Conservation (phyloP, 92 coral and sea anemone species). For the Actinostola sp. region DNA sequence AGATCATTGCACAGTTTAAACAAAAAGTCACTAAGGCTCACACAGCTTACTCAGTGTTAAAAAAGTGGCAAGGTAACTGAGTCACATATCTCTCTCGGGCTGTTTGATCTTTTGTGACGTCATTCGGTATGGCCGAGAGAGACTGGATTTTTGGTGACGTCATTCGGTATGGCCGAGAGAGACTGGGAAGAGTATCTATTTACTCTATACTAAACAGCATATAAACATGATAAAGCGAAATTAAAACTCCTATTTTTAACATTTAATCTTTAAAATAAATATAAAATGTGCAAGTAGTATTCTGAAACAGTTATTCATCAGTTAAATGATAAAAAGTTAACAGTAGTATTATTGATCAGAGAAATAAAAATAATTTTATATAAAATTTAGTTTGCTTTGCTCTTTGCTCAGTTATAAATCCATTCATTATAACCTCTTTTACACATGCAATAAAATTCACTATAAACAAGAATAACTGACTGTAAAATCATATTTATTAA, state of each 20-base stretch:
- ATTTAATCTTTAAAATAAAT: not conserved
- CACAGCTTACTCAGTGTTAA: slow-evolving; percentile 19
- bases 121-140: not conserved
- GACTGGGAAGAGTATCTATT: too few relatives aligned
- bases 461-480: too few relatives aligned
- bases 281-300: not conserved
- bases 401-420: too few relatives aligned
- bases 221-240: not conserved
- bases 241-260: not conserved
- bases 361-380: too few relatives aligned
- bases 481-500: too few relatives aligned
- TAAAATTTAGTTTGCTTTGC: too few relatives aligned
- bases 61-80: slow-evolving; percentile 25
- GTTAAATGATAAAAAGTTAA: not conserved
- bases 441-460: not conserved
- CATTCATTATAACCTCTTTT: not conserved
- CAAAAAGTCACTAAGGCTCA: slow-evolving; percentile 38
- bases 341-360: too few relatives aligned
- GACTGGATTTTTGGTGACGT: slow-evolving; percentile 1
- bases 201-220: too few relatives aligned
- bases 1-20: slow-evolving; percentile 43
- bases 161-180: not conserved
- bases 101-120: not conserved
- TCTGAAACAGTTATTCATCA: not conserved
- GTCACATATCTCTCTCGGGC: not conserved